Percentiles rank a stretch among this genome's conserved stretches.
Evolutionary conservation across 2,797 vertebrate species (phyloP).

Genomic region (Scarus forsteni): DNA sequence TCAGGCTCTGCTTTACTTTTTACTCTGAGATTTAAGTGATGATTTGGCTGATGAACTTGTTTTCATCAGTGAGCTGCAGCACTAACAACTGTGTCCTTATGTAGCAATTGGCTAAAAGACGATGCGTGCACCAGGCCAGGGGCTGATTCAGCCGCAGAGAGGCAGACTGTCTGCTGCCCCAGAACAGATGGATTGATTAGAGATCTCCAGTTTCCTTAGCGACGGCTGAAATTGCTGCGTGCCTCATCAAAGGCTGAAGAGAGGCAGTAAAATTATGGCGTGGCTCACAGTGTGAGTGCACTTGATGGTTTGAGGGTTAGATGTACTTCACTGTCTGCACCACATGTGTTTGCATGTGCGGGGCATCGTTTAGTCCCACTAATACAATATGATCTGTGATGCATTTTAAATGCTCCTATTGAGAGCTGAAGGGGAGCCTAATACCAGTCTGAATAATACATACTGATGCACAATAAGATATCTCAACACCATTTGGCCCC

Average conservation of each 20-base stretch:
- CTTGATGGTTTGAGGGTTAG: constrained; percentile 2
- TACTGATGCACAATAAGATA: constrained; percentile 74
- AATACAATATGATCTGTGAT: constrained; percentile 59
- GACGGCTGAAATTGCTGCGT: constrained; percentile 78
- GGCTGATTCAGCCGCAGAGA: constrained; percentile 69
- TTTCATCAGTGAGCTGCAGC: constrained; percentile 45
- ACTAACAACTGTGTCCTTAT: constrained; percentile 46
- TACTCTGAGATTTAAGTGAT: constrained; percentile 29
- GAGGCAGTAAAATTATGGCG: constrained; percentile 26
- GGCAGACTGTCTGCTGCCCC: constrained; percentile 66
- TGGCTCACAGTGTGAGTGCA: constrained; percentile 11
- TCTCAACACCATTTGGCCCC: constrained; percentile 66
- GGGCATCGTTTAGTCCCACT: constrained; percentile 43
- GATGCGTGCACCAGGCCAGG: constrained; percentile 28
- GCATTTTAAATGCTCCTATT: constrained; percentile 68
- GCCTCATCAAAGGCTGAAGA: constrained; percentile 71
- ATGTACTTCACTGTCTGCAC: neutral
- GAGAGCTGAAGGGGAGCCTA: constrained; percentile 67
- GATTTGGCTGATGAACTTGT: constrained; percentile 39
- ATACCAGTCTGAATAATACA: constrained; percentile 75
- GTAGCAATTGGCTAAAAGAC: constrained; percentile 55
- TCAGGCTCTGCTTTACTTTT: neutral
- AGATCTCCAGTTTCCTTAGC: constrained; percentile 79
- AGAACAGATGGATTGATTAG: constrained; percentile 78
- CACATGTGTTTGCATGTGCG: constrained; percentile 2